A percentile compares a stretch with the other conserved stretches of the same genome.
Evolutionary conservation across 1,140 invertebrate genomes (phyloP).

Genomic region (Solenopsis fugax): DNA sequence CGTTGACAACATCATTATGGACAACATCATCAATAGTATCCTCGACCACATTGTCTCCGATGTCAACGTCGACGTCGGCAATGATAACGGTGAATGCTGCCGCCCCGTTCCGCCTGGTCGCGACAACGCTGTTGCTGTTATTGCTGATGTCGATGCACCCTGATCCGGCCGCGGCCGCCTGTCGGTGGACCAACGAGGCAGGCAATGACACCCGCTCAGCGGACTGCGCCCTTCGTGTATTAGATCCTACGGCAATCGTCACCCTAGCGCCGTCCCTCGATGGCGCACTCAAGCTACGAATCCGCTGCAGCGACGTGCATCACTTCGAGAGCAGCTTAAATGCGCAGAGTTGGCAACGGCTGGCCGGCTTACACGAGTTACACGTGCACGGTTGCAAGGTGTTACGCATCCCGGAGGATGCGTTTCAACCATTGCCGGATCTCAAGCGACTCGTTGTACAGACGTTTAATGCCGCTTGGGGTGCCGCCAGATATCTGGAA

Average conservation of each 20-base stretch:
- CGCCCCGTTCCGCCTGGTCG: slow-evolving; percentile 12
- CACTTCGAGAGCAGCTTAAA: slow-evolving; percentile 93
- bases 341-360: slow-evolving; percentile 90
- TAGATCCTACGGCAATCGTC: slow-evolving; percentile 88
- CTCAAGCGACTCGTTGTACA: slow-evolving; percentile 91
- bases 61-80: not conserved
- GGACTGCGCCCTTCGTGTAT: slow-evolving; percentile 90
- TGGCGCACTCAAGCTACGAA: slow-evolving; percentile 89
- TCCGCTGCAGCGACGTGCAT: slow-evolving; percentile 92
- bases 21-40: not conserved
- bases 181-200: slow-evolving; percentile 88
- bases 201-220: slow-evolving; percentile 89
- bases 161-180: slow-evolving; percentile 83
- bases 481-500: slow-evolving; percentile 90
- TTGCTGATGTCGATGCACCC: slow-evolving; percentile 49
- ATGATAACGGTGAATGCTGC: not conserved
- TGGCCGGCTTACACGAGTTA: slow-evolving; percentile 91
- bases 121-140: slow-evolving; percentile 48
- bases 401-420: slow-evolving; percentile 90
- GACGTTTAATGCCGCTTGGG: slow-evolving; percentile 93
- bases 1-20: not conserved
- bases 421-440: slow-evolving; percentile 92
- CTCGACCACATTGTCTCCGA: not conserved
- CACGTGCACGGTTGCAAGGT: slow-evolving; percentile 93
- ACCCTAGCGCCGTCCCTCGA: slow-evolving; percentile 90